A percentile compares a stretch with the other conserved stretches of the same genome.
Evolutionary conservation across 2,797 vertebrate species (phyloP).

Genomic region (Antennarius maculatus): DNA sequence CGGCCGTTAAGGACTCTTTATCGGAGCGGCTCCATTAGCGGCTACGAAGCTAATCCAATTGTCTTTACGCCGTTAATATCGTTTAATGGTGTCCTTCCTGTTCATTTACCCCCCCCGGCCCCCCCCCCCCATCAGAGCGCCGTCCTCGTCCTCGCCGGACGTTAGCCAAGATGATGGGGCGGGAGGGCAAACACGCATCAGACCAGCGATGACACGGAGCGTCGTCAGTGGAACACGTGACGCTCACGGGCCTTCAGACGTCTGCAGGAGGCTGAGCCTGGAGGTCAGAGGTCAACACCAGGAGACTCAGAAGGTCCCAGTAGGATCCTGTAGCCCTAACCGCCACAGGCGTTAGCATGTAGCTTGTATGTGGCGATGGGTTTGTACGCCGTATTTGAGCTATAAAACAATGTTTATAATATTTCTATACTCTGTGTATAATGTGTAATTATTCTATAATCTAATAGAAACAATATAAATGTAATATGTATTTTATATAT

Average conservation of each 20-base stretch:
- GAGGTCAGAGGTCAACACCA: no score
- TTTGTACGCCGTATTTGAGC: no score
- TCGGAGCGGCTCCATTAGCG: slow-evolving; percentile 34
- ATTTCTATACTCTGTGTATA: no score
- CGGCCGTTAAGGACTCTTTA: slow-evolving; percentile 55
- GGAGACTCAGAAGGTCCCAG: no score
- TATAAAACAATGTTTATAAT: no score
- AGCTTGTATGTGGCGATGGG: no score
- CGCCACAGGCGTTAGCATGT: no score
- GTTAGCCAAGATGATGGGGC: slow-evolving; percentile 21
- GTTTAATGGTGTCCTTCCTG: slow-evolving; percentile 18
- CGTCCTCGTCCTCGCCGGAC: neutral
- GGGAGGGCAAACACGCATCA: slow-evolving; percentile 46
- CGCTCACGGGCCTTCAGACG: neutral
- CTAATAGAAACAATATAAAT: no score
- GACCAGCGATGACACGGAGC: slow-evolving; percentile 42
- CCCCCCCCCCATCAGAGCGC: slow-evolving; percentile 3
- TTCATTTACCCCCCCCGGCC: neutral
- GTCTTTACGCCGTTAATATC: slow-evolving; percentile 40
- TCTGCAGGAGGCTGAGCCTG: no score
- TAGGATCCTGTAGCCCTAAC: no score
- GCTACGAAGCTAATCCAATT: slow-evolving; percentile 40
- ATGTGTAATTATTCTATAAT: no score
- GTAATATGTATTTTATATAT: no score
- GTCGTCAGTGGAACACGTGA: slow-evolving; percentile 18